Conservation (phyloP, 2,888 invertebrate genomes). For the Scaptodrosophila latifasciaeformis region DNA sequence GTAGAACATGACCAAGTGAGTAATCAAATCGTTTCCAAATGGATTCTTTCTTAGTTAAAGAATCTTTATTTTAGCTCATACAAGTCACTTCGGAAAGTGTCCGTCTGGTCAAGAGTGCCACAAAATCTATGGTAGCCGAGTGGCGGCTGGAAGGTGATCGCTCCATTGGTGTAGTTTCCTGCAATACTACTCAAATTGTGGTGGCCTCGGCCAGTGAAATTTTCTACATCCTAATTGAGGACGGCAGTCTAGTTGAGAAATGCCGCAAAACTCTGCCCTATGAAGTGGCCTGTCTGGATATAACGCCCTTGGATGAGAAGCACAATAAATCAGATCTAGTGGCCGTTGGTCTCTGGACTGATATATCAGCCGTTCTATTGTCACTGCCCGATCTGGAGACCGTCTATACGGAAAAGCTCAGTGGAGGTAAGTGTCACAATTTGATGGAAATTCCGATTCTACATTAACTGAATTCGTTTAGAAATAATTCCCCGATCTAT, state of each 20-base stretch:
- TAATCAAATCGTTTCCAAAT: neutral
- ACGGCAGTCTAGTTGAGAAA: conserved; percentile 80
- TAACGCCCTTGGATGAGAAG: conserved; percentile 85
- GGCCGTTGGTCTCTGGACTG: conserved; percentile 97
- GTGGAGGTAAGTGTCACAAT: conserved; percentile 80
- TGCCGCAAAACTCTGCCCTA: conserved; percentile 87
- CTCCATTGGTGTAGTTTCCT: conserved; percentile 91
- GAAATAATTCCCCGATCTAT: conserved; percentile 98
- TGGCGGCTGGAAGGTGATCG: conserved; percentile 84
- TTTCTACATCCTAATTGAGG: conserved; percentile 86
- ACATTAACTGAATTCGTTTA: conserved; percentile 60
- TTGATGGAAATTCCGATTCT: neutral
- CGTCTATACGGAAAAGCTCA: conserved; percentile 89
- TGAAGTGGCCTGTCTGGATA: conserved; percentile 97
- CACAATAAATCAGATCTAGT: conserved; percentile 82
- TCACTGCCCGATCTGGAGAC: conserved; percentile 87
- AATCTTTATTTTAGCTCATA: conserved; percentile 75
- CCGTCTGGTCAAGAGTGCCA: conserved; percentile 82
- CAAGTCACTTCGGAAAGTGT: conserved; percentile 84
- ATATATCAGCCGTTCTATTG: conserved; percentile 93
- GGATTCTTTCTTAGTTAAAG: conserved; percentile 6
- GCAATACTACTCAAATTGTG: conserved; percentile 84
- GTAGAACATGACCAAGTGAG: conserved; percentile 87
- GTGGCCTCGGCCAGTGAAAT: conserved; percentile 91
- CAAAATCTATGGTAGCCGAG: conserved; percentile 81